These are phyloP conservation scores for Empidonax traillii DNA, from an alignment of 2,113 vertebrate species.

Conservation along the genomic window DNA sequence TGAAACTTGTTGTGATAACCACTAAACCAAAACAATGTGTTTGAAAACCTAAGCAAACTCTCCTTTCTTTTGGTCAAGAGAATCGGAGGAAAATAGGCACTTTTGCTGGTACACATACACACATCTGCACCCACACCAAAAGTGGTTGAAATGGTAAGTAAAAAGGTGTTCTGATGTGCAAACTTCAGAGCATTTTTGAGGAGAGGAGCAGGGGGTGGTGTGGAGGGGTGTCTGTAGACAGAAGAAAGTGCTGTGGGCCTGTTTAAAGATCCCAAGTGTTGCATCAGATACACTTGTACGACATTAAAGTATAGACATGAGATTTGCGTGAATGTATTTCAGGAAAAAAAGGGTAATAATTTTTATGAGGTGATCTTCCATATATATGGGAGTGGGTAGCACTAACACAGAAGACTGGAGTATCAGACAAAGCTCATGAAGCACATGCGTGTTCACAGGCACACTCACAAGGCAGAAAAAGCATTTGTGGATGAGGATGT, in stretches of 20 bases:
- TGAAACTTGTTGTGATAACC: background rate
- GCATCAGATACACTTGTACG: background rate
- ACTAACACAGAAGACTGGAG: background rate
- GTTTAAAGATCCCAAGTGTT: background rate
- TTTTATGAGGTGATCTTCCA: background rate
- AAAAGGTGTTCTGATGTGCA: background rate
- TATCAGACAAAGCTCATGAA: background rate
- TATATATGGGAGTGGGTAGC: background rate
- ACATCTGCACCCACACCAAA: background rate
- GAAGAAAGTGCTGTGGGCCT: background rate
- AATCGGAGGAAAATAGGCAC: background rate
- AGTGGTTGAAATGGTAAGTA: background rate
- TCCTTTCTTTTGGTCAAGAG: background rate
- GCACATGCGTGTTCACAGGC: accelerated
- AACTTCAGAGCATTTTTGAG: background rate
- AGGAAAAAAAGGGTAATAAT: background rate
- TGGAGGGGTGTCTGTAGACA: background rate
- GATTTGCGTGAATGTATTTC: background rate
- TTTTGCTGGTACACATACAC: background rate
- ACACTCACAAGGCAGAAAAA: background rate
- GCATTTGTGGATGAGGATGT: background rate
- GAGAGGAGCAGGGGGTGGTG: too few relatives aligned
- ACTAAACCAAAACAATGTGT: background rate
- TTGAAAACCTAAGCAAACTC: background rate
- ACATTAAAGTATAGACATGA: background rate